phyloP scores from a whole-genome alignment of 2,113 vertebrate species.

The Narcine bancroftii region DNA sequence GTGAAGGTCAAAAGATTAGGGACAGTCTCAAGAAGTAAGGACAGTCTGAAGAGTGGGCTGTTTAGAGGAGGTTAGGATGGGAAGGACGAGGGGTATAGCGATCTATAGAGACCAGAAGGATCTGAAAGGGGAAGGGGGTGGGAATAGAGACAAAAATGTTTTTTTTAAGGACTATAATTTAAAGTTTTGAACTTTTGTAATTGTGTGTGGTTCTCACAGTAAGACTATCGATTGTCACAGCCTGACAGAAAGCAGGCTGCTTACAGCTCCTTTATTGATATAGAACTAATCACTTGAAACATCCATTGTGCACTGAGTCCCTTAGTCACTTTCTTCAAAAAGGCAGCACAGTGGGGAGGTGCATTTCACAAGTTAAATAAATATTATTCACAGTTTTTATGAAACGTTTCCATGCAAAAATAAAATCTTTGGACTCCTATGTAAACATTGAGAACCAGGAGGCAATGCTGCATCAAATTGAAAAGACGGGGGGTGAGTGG shows the following conservation, averaged over 20 bases:
- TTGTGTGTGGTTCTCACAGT: neutral
- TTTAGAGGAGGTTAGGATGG: neutral
- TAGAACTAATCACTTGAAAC: slow-evolving; percentile 19
- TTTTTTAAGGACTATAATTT: neutral
- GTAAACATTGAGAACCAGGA: neutral
- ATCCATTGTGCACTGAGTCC: slow-evolving; percentile 3
- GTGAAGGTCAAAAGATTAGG: neutral
- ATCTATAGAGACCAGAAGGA: neutral
- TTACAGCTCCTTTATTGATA: neutral
- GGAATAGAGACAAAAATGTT: neutral
- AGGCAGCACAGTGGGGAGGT: neutral
- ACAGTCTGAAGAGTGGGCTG: neutral
- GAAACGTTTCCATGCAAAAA: neutral
- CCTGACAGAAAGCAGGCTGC: neutral
- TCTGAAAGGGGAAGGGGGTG: neutral
- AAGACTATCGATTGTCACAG: slow-evolving; percentile 25
- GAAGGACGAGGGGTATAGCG: neutral
- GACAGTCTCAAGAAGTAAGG: neutral
- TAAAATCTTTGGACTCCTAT: neutral
- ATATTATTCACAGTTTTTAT: slow-evolving; percentile 17
- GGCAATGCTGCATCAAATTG: neutral
- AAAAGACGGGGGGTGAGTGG: neutral
- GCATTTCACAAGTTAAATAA: slow-evolving; percentile 22
- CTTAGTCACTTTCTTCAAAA: slow-evolving; percentile 1
- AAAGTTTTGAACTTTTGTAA: neutral